These are phyloP conservation scores for Trissoscelio sp. DNA, from an alignment of 2,888 invertebrate species.

Conservation along the genomic window DNA sequence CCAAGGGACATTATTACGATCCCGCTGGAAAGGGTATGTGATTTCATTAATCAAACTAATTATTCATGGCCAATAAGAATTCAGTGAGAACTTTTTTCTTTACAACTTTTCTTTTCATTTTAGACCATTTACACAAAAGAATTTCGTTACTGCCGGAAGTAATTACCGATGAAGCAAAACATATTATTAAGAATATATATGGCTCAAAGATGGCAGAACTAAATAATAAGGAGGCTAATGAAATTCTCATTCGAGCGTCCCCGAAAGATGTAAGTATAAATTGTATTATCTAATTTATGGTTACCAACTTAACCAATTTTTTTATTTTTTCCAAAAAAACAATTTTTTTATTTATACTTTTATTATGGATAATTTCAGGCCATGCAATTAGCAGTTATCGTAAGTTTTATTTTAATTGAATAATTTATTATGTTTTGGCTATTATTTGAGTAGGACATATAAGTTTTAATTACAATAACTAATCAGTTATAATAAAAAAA, in stretches of 20 bases:
- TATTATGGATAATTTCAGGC: too few species aligned
- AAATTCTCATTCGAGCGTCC: slow-evolving; percentile 90
- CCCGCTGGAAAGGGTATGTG: slow-evolving; percentile 84
- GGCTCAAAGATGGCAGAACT: slow-evolving; percentile 86
- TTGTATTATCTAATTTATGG: background rate
- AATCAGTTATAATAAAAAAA: too few species aligned
- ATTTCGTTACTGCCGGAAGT: slow-evolving; percentile 90
- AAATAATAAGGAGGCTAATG: slow-evolving; percentile 90
- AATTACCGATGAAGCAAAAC: slow-evolving; percentile 88
- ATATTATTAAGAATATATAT: slow-evolving; percentile 87
- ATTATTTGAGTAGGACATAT: too few species aligned
- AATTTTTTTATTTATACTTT: too few species aligned
- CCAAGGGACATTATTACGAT: slow-evolving; percentile 84
- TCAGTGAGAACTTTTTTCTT: too few species aligned
- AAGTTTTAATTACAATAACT: too few species aligned
- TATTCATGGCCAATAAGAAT: background rate
- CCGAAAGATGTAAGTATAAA: slow-evolving; percentile 84
- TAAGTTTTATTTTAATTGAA: too few species aligned
- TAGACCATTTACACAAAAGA: slow-evolving; percentile 88
- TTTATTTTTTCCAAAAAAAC: background rate
- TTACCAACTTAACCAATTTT: too few species aligned
- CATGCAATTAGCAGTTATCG: too few species aligned
- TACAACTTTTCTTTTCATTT: slow-evolving; percentile 22
- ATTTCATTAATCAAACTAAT: too few species aligned
- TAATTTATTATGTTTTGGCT: too few species aligned